Evolutionary conservation across 2,888 invertebrate species (phyloP), one percentile per base, ranked within the genome.

Genomic region (Synanthedon vespiformis): DNA sequence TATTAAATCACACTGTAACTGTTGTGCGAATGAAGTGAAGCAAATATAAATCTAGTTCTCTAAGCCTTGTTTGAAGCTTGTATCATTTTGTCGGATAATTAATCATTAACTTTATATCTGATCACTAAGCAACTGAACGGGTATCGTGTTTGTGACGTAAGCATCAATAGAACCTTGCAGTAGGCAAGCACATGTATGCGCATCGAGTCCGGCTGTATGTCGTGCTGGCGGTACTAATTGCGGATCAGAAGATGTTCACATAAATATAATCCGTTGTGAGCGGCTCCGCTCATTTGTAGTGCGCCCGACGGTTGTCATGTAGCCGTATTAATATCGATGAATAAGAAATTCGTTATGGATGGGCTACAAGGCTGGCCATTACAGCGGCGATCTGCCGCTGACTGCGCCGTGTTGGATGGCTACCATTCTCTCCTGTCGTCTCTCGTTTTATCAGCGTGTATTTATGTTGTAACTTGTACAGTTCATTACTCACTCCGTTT

Each of bases 281-380:
- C 76, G 75, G 74, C 72, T 69, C 66, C 73, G 72, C 78, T 81
- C 85, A 86, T 87, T 85, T 85, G 86, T 87, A 82, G 67, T 60
- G 61, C 74, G 77, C 72, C 78, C 72, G 76, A 78, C 76, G 82
- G 80, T 80, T 81, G 84, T 84, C 85, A 79, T 86, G 86, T 85
- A 77, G 65, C 69, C 71, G 75, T 80, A 85, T 84, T 84, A 82
- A 84, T 82, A 83, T 82, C 85, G 84, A 87, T 86, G 86, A 84
- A 86, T 87, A 84, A 85, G 81, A 87, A 85, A 85, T 85, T 79
- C 77, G 82, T 85, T 83, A 86, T 86, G 78, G 80, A 86, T 85
- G 80, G 74, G 70, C 63, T 86, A 87, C 86, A 86, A 75, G 84
- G 71, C 72, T 75, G 70, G 69, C 80, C 77, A 83, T 84, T 82